Evolutionary conservation across 2,797 vertebrate genomes (phyloP), one percentile per base, ranked within the genome.

Genomic region (Semaprochilodus insignis): DNA sequence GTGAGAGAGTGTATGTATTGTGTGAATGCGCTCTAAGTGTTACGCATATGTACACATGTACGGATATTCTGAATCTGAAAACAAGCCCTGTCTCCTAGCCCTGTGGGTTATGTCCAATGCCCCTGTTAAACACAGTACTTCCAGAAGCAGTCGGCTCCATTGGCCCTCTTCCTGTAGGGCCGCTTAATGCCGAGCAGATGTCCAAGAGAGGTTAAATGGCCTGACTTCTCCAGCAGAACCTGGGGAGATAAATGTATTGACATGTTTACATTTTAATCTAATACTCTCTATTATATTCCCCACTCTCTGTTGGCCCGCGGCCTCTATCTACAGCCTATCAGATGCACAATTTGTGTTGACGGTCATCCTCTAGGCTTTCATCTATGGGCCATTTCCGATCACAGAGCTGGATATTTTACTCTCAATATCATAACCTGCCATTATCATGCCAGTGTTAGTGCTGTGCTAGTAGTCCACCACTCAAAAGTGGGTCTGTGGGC

Each of bases 121-220:
- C 55, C 1, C 54, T 57, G 25, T 93, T 90, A 95, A 78, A 95
- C 94, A 31, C 94, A 95, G 86, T 95, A 95, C 86, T 95, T 95
- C 95, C 95, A 95, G 91, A 96, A 95, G 87, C 94, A 96, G 51
- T 95, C 93, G 0, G 93, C 85, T 62, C 91, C 91, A 63, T 89
- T 93, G 0, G 83, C 88, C 86, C 94, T 92, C 91, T 95, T 95
- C 81, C 92, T 91, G 86, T 93, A 93, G 86, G 92, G 92, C 84
- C 93, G 94, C 79, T 91, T 90, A 86, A 92, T 85, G 59, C 92
- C 90, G 71, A 93, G 85, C 84, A 86, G 79, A 3, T 74, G 91
- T 78, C 89, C 92, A 73, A 93, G 86, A 74, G 92, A 89, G 73
- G 88, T 91, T 66, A 94, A 85, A 80, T 91, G 91, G 77, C 88